A percentile compares a stretch with the other conserved stretches of the same genome.
These are phyloP conservation scores for Theristicus caerulescens DNA, from an alignment of 2,113 vertebrate genomes.

Conservation along the genomic window DNA sequence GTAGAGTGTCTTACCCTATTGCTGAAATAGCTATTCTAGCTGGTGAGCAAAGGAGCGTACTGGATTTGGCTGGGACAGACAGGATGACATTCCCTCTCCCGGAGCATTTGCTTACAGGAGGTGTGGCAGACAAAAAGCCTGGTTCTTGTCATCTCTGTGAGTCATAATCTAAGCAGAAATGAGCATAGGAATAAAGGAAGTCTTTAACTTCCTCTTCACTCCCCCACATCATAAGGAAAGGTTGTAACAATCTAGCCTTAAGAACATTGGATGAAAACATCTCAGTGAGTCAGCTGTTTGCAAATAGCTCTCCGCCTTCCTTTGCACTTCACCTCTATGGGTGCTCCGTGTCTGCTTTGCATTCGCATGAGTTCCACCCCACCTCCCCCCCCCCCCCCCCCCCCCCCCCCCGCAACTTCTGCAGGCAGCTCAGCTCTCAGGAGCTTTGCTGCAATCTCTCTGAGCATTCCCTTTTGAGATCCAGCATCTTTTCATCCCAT, in stretches of 20 bases:
- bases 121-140: not conserved
- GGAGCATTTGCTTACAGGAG: not conserved
- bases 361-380: not conserved
- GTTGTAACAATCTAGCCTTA: not conserved
- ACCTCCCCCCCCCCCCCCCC: not conserved
- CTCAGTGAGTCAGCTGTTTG: constrained; percentile 16
- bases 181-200: not conserved
- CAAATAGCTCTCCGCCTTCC: not conserved
- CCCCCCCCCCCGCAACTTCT: not conserved
- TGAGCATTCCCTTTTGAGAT: not conserved
- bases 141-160: not conserved
- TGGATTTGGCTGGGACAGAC: not conserved
- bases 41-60: not conserved
- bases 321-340: not conserved
- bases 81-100: not conserved
- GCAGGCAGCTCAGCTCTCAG: not conserved
- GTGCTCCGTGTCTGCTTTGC: not conserved
- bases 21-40: not conserved
- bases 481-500: not conserved
- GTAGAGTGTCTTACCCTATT: not conserved
- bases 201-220: not conserved
- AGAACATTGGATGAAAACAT: not conserved
- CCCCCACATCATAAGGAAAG: not conserved
- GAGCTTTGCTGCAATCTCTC: not conserved
- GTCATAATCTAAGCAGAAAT: not conserved